Conservation (phyloP, 2,113 vertebrate species). For the Scartelaos histophorus region DNA sequence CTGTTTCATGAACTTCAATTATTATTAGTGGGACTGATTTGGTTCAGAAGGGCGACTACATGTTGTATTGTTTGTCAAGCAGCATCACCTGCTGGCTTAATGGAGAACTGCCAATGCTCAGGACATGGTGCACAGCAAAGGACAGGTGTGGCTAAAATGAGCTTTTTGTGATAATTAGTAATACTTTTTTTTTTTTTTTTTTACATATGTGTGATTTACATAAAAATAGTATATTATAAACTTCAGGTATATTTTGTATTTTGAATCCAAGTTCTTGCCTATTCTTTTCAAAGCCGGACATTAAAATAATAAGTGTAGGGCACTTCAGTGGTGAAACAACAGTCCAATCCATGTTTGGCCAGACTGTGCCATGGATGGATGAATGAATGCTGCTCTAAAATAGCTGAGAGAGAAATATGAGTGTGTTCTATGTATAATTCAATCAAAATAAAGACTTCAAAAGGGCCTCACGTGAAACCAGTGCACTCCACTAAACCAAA, state of each 20-base stretch:
- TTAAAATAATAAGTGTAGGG: conserved; percentile 42
- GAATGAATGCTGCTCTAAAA: conserved; percentile 51
- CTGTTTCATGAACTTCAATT: neutral
- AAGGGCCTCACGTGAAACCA: conserved; percentile 63
- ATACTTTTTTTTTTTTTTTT: too few species aligned
- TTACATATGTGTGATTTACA: neutral
- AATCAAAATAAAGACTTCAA: conserved; percentile 49
- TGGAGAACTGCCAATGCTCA: conserved; percentile 65
- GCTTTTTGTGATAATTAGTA: neutral
- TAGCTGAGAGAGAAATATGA: conserved; percentile 57
- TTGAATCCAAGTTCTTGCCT: conserved; percentile 24
- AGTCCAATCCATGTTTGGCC: conserved; percentile 54
- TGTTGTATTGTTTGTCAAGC: conserved; percentile 55
- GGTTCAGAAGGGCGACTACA: neutral
- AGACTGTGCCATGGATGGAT: conserved; percentile 30
- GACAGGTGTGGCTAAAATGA: neutral
- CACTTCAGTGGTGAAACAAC: conserved; percentile 40
- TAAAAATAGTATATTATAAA: neutral
- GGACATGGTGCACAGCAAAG: neutral
- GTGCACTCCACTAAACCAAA: conserved; percentile 41
- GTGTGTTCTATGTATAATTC: conserved; percentile 58
- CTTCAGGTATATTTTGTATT: neutral
- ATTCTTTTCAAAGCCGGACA: conserved; percentile 61
- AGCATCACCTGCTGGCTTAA: conserved; percentile 71
- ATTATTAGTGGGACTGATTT: neutral